phyloP scores from a whole-genome alignment of 2,888 invertebrate genomes.

The Apodemia hepburni region DNA sequence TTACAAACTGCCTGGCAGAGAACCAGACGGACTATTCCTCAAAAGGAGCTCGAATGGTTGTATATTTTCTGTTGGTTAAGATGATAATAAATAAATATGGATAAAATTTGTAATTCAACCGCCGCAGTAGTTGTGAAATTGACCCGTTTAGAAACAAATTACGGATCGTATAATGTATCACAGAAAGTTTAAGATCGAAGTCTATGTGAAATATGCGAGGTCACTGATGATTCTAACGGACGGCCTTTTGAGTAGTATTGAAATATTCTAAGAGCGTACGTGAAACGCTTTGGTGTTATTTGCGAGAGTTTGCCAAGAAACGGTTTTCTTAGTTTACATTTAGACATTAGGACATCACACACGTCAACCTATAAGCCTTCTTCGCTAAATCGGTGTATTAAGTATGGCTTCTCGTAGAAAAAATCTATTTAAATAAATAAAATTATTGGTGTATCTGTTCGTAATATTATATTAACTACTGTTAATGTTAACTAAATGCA shows the following conservation, averaged over 20 bases:
- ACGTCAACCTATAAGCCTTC: not conserved
- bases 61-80: too few species aligned
- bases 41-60: too few species aligned
- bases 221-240: conserved; percentile 60
- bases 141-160: not conserved
- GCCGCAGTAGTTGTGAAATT: not conserved
- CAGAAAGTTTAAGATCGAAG: conserved; percentile 26
- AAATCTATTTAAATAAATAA: too few species aligned
- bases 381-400: not conserved
- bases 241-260: conserved; percentile 53
- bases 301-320: conserved; percentile 46
- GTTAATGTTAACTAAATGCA: too few species aligned
- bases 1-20: too few species aligned
- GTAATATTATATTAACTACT: too few species aligned
- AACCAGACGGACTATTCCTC: too few species aligned
- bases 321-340: conserved; percentile 31
- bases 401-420: too few species aligned
- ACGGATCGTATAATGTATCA: conserved; percentile 1
- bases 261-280: conserved; percentile 53
- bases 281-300: conserved; percentile 50
- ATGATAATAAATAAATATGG: too few species aligned
- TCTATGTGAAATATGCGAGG: conserved; percentile 43
- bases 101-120: too few species aligned
- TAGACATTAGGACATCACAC: conserved; percentile 27
- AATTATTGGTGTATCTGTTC: too few species aligned